A percentile compares a stretch with the other conserved stretches of the same genome.
phyloP scores from a whole-genome alignment of 2,888 invertebrate species.

The Xanthorhoe spadicearia region DNA sequence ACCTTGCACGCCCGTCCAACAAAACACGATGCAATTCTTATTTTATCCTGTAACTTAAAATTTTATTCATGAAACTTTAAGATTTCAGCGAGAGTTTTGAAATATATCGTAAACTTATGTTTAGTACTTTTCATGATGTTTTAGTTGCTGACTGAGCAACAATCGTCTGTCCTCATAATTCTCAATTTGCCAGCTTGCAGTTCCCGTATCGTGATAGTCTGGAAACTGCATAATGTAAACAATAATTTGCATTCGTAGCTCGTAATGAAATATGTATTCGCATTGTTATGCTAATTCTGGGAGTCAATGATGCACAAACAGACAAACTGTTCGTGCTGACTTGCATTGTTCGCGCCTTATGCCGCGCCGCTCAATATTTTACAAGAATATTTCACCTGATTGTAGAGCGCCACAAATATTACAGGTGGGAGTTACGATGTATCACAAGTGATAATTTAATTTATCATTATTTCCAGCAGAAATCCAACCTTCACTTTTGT shows the following conservation, averaged over 20 bases:
- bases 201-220: slow-evolving; percentile 15
- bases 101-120: too few relatives aligned
- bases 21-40: slow-evolving; percentile 13
- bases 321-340: slow-evolving; percentile 32
- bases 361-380: slow-evolving; percentile 27
- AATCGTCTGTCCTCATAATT: neutral
- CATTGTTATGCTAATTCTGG: slow-evolving; percentile 41
- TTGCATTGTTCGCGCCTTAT: slow-evolving; percentile 26
- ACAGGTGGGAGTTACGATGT: neutral
- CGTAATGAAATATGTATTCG: slow-evolving; percentile 41
- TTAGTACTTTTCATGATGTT: neutral
- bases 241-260: slow-evolving; percentile 25
- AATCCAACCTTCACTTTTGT: neutral
- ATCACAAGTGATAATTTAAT: neutral
- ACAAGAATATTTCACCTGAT: slow-evolving; percentile 20
- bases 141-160: neutral
- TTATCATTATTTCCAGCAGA: neutral
- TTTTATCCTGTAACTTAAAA: slow-evolving; percentile 1
- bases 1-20: slow-evolving; percentile 23
- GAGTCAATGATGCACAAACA: slow-evolving; percentile 41
- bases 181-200: neutral
- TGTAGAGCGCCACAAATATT: neutral
- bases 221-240: slow-evolving; percentile 16
- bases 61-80: too few relatives aligned
- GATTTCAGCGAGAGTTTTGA: too few relatives aligned